Evolutionary conservation across 2,888 invertebrate species (phyloP), one percentile per base, ranked within the genome.

Genomic region (Willowsia nigromaculata): DNA sequence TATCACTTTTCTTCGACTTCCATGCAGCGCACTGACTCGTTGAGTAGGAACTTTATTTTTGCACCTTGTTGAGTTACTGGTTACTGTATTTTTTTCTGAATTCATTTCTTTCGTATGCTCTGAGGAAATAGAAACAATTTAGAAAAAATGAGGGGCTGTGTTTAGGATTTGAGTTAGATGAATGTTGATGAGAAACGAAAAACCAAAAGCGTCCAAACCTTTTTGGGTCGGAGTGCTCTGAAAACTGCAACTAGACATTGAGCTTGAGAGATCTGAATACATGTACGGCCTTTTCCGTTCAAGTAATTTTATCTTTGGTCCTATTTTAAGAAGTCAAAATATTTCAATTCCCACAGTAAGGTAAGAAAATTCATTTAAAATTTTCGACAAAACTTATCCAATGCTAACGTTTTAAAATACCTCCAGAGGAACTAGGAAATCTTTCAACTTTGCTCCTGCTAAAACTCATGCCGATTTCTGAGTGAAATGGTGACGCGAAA

Each of bases 371-470:
- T n/a, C n/a, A n/a, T n/a, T n/a, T n/a, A n/a, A n/a, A n/a, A n/a
- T n/a, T n/a, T n/a, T n/a, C n/a, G n/a, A n/a, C n/a, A n/a, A n/a
- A n/a, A n/a, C n/a, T n/a, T n/a, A n/a, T n/a, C n/a, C n/a, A n/a
- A n/a, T n/a, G n/a, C n/a, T n/a, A n/a, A n/a, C n/a, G 40, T 40
- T 7, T 40, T 40, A 40, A 40, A 40, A 9, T 47, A 47, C 47
- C 47, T 47, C 37, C 37, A n/a, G 1, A 4, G 18, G 37, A 37
- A 37, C 0, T 7, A 7, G 81, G 81, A 81, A 81, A 81, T 13
- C 81, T 59, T 62, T 81, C 81, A 22, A 81, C 81, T 81, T 27
- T 81, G 27, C 81, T 81, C 33, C 40, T 81, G 15, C 81, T 27
- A 18, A 81, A 81, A n/a, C 81, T 81, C 81, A 81, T 81, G 15